Percentiles rank a stretch among this genome's conserved stretches.
Conservation (phyloP, 2,113 vertebrate species). For the Eulemur rufifrons region DNA sequence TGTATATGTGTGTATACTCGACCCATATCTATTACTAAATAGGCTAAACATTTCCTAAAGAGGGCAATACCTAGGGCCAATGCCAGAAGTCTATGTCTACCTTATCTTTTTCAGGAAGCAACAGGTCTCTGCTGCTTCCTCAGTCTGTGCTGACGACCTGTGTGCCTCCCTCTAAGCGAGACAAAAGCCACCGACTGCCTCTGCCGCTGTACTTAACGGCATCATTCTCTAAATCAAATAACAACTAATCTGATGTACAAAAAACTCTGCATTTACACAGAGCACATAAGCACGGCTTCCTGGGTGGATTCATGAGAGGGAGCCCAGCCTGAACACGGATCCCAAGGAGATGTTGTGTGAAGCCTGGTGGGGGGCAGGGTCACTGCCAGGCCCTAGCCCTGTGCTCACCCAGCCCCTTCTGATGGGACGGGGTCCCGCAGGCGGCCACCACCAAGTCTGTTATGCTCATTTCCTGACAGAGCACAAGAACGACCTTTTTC, state of each 20-base stretch:
- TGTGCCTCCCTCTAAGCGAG: not conserved
- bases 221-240: not conserved
- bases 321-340: accelerated
- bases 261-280: not conserved
- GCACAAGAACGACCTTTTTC: not conserved
- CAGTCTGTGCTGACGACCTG: not conserved
- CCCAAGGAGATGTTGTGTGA: accelerated
- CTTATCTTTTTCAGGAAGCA: not conserved
- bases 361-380: accelerated
- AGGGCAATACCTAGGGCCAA: not conserved
- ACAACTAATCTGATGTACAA: not conserved
- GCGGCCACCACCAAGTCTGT: not conserved
- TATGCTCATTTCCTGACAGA: not conserved
- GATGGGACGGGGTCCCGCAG: not conserved
- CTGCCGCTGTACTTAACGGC: not conserved
- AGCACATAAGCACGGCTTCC: not conserved
- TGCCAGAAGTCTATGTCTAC: not conserved
- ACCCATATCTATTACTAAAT: not conserved
- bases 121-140: not conserved
- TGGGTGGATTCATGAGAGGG: not conserved
- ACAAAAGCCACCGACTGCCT: not conserved
- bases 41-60: not conserved
- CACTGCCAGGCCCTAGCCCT: accelerated
- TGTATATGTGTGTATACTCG: not conserved
- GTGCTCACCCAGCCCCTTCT: not conserved